phyloP scores from a whole-genome alignment of 2,797 vertebrate species.

The Hyperoplus lanceolatus region DNA sequence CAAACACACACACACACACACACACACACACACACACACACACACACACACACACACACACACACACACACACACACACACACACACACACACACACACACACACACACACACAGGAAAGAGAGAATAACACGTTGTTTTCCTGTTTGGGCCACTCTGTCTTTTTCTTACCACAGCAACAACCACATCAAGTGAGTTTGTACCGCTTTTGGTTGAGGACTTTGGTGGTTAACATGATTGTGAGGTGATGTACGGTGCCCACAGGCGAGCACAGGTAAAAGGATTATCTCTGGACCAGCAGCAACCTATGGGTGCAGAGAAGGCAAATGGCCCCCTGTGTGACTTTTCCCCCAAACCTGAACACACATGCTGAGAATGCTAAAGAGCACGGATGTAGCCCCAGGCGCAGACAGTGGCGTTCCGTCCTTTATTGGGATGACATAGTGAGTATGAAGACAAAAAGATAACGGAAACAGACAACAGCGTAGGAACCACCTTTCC shows the following conservation, averaged over 20 bases:
- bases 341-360: constrained; percentile 49
- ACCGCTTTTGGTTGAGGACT: constrained; percentile 64
- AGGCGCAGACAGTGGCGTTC: constrained; percentile 55
- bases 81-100: constrained; percentile 14
- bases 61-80: constrained; percentile 2
- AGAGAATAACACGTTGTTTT: constrained; percentile 56
- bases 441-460: constrained; percentile 46
- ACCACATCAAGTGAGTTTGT: constrained; percentile 74
- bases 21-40: constrained; percentile 16
- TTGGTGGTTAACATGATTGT: constrained; percentile 80
- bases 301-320: constrained; percentile 63
- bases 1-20: constrained; percentile 13
- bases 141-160: constrained; percentile 30
- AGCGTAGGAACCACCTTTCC: constrained; percentile 50
- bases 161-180: constrained; percentile 63
- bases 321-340: constrained; percentile 55
- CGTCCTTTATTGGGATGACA: constrained; percentile 61
- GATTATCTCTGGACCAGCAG: constrained; percentile 77
- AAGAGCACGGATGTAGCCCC: constrained; percentile 80
- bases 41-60: constrained; percentile 5
- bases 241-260: constrained; percentile 73
- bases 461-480: constrained; percentile 74
- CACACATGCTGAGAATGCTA: constrained; percentile 80
- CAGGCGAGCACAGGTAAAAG: constrained; percentile 71
- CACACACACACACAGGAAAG: not conserved